These are phyloP conservation scores for Apis cerana DNA, from an alignment of 1,140 invertebrate genomes.

Conservation along the genomic window DNA sequence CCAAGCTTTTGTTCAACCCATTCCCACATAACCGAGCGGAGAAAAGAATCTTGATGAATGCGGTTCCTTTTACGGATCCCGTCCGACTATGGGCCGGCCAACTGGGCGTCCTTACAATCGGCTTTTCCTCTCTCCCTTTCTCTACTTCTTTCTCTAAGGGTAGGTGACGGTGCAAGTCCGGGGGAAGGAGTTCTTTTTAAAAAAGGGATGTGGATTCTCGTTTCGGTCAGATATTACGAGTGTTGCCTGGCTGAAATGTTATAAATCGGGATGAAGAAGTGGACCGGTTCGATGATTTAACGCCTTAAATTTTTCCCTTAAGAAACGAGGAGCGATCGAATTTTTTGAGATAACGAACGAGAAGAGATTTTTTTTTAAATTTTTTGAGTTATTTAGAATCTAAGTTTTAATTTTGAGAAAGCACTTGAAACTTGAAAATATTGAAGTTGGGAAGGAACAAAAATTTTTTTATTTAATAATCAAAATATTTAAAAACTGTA, in stretches of 20 bases:
- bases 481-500: too few species aligned
- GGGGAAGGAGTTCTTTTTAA: background rate
- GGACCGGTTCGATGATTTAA: too few species aligned
- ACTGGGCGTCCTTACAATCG: background rate
- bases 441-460: too few species aligned
- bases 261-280: too few species aligned
- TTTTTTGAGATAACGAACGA: too few species aligned
- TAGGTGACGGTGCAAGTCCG: background rate
- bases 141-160: background rate
- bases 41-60: slow-evolving; percentile 57
- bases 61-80: slow-evolving; percentile 35
- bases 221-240: background rate
- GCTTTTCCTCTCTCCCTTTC: background rate
- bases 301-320: too few species aligned
- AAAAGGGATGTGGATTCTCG: background rate
- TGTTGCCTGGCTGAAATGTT: background rate
- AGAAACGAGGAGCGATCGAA: too few species aligned
- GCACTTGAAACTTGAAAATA: too few species aligned
- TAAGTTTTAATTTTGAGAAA: too few species aligned
- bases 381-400: too few species aligned
- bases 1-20: slow-evolving; percentile 43
- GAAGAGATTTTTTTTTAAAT: too few species aligned
- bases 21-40: slow-evolving; percentile 14
- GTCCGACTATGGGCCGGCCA: slow-evolving; percentile 5
- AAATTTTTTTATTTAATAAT: too few species aligned